Conservation (phyloP, 2,888 invertebrate genomes). For the Nyleta sp. region DNA sequence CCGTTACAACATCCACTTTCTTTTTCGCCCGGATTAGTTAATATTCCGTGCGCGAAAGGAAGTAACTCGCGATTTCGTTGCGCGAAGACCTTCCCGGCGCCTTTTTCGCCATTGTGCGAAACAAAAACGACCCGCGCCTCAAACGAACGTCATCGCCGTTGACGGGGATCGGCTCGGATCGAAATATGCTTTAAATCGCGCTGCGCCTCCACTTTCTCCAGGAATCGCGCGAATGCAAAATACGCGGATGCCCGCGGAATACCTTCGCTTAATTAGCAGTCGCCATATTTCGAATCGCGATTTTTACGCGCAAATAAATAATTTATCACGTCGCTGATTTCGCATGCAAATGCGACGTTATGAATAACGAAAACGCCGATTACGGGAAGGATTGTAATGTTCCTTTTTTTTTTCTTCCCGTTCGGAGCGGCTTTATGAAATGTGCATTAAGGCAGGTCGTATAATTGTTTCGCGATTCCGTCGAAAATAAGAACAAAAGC, state of each 20-base stretch:
- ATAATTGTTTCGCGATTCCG: slow-evolving; percentile 12
- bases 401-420: too few species aligned
- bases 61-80: slow-evolving; percentile 20
- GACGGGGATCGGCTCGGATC: too few species aligned
- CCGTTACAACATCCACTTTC: slow-evolving; percentile 58
- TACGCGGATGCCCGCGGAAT: slow-evolving; percentile 2
- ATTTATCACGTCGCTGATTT: background rate
- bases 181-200: too few species aligned
- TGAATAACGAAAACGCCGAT: background rate
- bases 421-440: background rate
- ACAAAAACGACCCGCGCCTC: too few species aligned
- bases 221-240: slow-evolving; percentile 28
- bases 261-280: slow-evolving; percentile 17
- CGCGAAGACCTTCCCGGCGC: background rate
- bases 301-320: background rate
- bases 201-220: slow-evolving; percentile 32
- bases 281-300: background rate
- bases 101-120: background rate
- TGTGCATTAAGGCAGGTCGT: slow-evolving; percentile 23
- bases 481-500: slow-evolving; percentile 16
- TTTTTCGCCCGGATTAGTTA: slow-evolving; percentile 59
- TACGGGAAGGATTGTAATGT: background rate
- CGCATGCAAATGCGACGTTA: background rate
- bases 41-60: slow-evolving; percentile 48
- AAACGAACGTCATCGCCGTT: background rate